Evolutionary conservation across 2,797 vertebrate species (phyloP), one percentile per base, ranked within the genome.

Genomic region (Microchirus variegatus): DNA sequence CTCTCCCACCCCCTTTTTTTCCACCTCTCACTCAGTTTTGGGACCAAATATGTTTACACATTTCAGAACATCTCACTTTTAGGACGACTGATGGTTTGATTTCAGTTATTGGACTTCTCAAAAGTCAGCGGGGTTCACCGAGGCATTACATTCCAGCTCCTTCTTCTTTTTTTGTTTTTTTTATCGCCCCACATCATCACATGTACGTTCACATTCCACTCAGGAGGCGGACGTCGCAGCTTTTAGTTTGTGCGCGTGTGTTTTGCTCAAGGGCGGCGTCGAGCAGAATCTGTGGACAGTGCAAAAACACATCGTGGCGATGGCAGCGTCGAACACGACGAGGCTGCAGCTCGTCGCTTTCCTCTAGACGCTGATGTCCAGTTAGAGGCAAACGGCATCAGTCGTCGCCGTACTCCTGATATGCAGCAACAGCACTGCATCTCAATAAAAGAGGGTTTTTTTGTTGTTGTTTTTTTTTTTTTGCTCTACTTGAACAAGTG

Each of bases 21-120:
- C 1, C 40, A 63, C 64, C 65, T 68, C 64, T 77, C 63, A 35
- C 73, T 82, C 78, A 31, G 70, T 85, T 85, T 67, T 64, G 86
- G 90, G 90, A 90, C 89, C 89, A 91, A 91, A 84, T 70, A 50
- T 55, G 77, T 88, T 85, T 65, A 81, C 79, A 83, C 69, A 63
- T 82, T 82, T 82, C 19, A 16, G 66, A 80, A 56, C 74, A 59
- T 76, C 64, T 15, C 67, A 46, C 78, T 44, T 44, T 59, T 36
- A 59, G 68, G 75, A n/a, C 43, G 16, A 56, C 67, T 37, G 70
- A 57, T 31, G 38, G 36, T 78, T 84, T 55, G 35, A 50, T 65
- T 78, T 75, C 14, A 50, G 62, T 31, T 31, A 31, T 31, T 31
- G 31, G 31, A 31, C 31, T 31, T 6, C 31, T 31, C 31, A 31